phyloP scores from a whole-genome alignment of 2,888 invertebrate genomes.

The Euzophera pinguis region DNA sequence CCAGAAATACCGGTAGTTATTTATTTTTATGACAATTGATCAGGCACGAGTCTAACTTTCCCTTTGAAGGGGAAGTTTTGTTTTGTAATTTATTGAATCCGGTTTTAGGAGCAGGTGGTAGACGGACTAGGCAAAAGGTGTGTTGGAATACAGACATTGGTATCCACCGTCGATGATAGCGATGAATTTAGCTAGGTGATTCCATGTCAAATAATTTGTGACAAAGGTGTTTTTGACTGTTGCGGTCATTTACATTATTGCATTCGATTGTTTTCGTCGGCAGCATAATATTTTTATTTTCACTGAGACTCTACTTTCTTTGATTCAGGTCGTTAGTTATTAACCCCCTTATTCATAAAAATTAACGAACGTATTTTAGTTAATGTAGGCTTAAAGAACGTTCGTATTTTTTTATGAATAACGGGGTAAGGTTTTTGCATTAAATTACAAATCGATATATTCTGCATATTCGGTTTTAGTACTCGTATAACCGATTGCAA shows the following conservation, averaged over 20 bases:
- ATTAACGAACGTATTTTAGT: too few relatives aligned
- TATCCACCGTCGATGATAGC: neutral
- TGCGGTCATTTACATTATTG: too few relatives aligned
- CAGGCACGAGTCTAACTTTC: conserved; percentile 49
- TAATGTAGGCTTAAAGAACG: too few relatives aligned
- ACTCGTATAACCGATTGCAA: conserved; percentile 2
- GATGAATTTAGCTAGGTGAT: neutral
- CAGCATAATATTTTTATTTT: neutral
- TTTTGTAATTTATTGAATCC: conserved; percentile 71
- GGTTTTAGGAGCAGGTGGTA: conserved; percentile 69
- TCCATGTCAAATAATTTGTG: neutral
- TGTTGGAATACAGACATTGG: neutral
- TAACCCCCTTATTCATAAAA: too few relatives aligned
- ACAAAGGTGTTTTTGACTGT: too few relatives aligned
- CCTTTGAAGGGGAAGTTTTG: conserved; percentile 56
- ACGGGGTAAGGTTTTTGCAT: too few relatives aligned
- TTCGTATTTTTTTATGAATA: too few relatives aligned
- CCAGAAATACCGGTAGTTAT: conserved; percentile 13
- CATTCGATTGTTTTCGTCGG: too few relatives aligned
- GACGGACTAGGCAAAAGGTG: conserved; percentile 25
- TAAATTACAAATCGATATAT: neutral
- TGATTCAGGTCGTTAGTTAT: neutral
- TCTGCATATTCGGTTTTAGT: neutral
- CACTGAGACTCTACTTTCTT: neutral
- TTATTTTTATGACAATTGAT: conserved; percentile 20